A percentile compares a stretch with the other conserved stretches of the same genome.
Evolutionary conservation across 2,797 vertebrate genomes (phyloP).

Genomic region (Poeciliopsis gracilis): DNA sequence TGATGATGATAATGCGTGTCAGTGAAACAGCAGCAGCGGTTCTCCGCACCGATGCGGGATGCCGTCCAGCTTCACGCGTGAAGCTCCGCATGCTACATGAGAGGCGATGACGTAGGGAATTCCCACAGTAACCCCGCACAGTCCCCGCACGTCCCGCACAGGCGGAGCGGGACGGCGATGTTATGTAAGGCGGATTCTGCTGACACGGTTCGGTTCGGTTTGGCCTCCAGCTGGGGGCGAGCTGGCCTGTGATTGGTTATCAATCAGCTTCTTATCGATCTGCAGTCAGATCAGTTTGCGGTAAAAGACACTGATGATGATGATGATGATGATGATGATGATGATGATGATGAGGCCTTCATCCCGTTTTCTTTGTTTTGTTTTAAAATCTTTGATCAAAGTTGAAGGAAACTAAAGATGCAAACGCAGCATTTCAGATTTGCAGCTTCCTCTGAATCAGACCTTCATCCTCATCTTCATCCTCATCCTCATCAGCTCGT

Average conservation of each 20-base stretch:
- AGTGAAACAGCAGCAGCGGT: constrained; percentile 40
- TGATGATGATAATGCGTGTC: constrained; percentile 27
- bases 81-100: constrained; percentile 37
- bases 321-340: neutral
- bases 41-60: constrained; percentile 1
- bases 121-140: constrained; percentile 75
- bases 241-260: neutral
- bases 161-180: constrained; percentile 33
- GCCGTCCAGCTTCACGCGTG: constrained; percentile 26
- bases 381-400: no score
- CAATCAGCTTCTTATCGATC: neutral
- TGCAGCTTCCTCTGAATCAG: no score
- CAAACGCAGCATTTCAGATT: no score
- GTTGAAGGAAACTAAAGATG: no score
- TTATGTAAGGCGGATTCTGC: constrained; percentile 65
- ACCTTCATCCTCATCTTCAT: no score
- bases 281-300: neutral
- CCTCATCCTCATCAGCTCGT: no score
- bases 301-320: neutral
- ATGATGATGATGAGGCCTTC: no score
- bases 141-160: constrained; percentile 37
- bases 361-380: no score
- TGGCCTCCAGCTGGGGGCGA: no score
- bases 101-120: constrained; percentile 80
- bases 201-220: constrained; percentile 45